phyloP scores from a whole-genome alignment of 2,888 invertebrate species.

The Epinotia brunnichana region DNA sequence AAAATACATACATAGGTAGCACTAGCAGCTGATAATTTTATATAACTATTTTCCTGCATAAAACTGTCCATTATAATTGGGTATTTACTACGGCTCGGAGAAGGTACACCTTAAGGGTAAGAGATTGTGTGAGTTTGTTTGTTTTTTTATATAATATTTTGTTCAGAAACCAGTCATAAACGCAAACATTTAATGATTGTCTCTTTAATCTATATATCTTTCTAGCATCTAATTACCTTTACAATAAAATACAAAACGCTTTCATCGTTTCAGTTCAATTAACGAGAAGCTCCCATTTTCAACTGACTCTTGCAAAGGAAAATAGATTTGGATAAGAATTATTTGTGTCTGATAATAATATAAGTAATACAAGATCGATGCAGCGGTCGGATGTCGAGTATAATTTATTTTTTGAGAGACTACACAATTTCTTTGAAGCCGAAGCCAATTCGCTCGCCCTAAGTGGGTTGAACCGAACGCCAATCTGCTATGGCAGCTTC shows the following conservation, averaged over 20 bases:
- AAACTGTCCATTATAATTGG: no score
- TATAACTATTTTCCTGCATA: no score
- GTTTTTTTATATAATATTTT: no score
- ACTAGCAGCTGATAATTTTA: no score
- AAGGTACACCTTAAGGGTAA: no score
- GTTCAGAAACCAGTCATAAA: slow-evolving; percentile 44
- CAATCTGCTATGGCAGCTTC: slow-evolving; percentile 43
- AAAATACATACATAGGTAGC: no score
- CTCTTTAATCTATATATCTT: no score
- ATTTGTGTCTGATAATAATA: slow-evolving; percentile 10
- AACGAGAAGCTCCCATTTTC: background rate
- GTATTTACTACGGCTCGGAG: no score
- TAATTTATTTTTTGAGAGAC: slow-evolving; percentile 21
- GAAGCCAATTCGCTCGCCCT: slow-evolving; percentile 33
- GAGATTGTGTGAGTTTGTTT: no score
- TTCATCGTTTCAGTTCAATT: background rate
- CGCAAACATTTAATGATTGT: slow-evolving; percentile 23
- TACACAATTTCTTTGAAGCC: slow-evolving; percentile 32
- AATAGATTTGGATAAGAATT: slow-evolving; percentile 12
- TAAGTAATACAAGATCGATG: no score
- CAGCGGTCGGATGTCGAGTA: slow-evolving; percentile 18
- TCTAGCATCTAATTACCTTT: no score
- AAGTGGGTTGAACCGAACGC: slow-evolving; percentile 39
- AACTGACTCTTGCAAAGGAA: background rate
- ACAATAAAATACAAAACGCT: no score